phyloP scores from a whole-genome alignment of 2,113 vertebrate species.

The Gymnarchus niloticus region DNA sequence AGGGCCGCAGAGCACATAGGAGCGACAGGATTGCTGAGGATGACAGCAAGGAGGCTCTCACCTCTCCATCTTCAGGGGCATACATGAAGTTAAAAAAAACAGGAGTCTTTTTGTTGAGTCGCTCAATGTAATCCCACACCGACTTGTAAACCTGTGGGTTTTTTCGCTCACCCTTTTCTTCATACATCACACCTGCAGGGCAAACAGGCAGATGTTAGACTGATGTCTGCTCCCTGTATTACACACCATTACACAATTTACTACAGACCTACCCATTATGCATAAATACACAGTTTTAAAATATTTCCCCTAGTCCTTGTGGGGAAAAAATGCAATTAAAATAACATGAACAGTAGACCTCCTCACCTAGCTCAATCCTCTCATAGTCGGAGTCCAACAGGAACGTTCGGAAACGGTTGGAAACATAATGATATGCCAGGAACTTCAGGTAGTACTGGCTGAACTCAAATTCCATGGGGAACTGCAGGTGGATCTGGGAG shows the following conservation, averaged over 20 bases:
- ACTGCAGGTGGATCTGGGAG: constrained; percentile 85
- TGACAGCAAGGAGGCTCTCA: constrained; percentile 43
- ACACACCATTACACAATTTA: too few species aligned
- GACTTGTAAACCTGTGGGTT: constrained; percentile 74
- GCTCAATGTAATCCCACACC: constrained; percentile 90
- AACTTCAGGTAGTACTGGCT: constrained; percentile 97
- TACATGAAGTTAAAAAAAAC: constrained; percentile 96
- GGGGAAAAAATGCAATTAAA: background rate
- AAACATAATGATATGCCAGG: constrained; percentile 88
- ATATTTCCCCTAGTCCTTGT: background rate
- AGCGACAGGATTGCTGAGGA: background rate
- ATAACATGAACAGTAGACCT: background rate
- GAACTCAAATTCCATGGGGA: constrained; percentile 98
- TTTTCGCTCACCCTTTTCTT: constrained; percentile 81
- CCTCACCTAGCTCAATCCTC: constrained; percentile 86
- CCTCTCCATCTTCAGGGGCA: constrained; percentile 85
- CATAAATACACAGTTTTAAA: background rate
- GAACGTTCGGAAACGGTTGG: constrained; percentile 93
- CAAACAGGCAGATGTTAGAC: background rate
- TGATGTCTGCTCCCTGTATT: too few species aligned
- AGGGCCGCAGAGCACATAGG: background rate
- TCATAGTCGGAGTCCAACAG: constrained; percentile 93
- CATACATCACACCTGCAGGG: constrained; percentile 75
- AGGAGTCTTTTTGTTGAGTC: constrained; percentile 82
- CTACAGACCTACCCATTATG: background rate